Base-by-base conservation (phyloP, 2,797 vertebrate species). In the Diceros bicornis region DNA sequence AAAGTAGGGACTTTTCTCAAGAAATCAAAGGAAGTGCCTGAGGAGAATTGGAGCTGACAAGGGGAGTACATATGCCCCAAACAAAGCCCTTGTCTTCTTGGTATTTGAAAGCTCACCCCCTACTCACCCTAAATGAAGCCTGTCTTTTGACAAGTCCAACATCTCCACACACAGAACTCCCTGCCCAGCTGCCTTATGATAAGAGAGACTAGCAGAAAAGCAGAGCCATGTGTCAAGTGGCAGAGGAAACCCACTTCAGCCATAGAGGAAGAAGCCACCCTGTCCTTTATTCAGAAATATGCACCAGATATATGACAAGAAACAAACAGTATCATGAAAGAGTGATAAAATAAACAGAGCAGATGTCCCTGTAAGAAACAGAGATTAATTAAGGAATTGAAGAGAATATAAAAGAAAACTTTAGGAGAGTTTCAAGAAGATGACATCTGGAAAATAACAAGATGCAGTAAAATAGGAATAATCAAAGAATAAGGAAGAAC, bases 261-360 rank as follows among this genome's bases (percentile, higher is more conserved):
- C 23, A 32, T 57, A 20, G 68, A 68, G 55, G 47, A 55, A 74
- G 69, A 89, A 62, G 44, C n/a, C 27, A 23, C 9, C 29, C 8
- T 83, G n/a, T n/a, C 23, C 37, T 59, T 61, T 81, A 77, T 88
- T 96, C n/a, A 95, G 83, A 89, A 91, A 64, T 72, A 61, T 11
- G 10, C 61, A 59, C 32, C 29, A 85, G 55, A 47, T 64, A 61
- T 10, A 69, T 82, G 69, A 57, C 14, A 74, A 59, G 25, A 74
- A 64, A 66, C 4, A 66, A 29, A 27, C 34, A 66, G 14, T 50
- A 17, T 72, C 37, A 27, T 14, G 32, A 47, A 86, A 64, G 71
- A 88, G 17, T 32, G 52, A 37, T 83, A 83, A 68, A 72, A 57
- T 29, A 82, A 92, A 89, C 21, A 74, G 55, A 94, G 77, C 23